Conservation (phyloP, 2,797 vertebrate species). For the Amblyraja radiata region DNA sequence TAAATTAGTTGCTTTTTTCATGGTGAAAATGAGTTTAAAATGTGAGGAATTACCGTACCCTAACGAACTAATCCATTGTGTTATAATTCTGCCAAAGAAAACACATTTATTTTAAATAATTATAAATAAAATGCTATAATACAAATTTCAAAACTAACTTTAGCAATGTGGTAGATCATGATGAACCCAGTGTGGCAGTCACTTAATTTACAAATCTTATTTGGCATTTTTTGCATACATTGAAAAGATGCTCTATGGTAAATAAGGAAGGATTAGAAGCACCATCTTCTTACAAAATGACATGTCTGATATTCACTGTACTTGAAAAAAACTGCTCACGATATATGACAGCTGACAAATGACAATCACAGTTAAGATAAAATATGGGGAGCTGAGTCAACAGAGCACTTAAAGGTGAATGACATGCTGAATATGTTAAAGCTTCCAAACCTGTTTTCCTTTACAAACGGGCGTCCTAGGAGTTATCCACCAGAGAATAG, state of each 20-base stretch:
- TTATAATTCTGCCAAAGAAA: background rate
- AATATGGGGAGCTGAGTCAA: slow-evolving; percentile 50
- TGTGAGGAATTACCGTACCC: background rate
- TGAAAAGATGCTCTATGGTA: background rate
- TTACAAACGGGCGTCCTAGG: slow-evolving; percentile 51
- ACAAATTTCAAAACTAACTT: background rate
- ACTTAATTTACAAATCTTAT: background rate
- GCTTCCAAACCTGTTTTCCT: slow-evolving; percentile 56
- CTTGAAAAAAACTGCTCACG: slow-evolving; percentile 28
- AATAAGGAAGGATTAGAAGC: background rate
- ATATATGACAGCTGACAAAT: slow-evolving; percentile 41
- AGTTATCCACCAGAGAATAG: slow-evolving; percentile 53
- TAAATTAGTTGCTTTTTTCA: background rate
- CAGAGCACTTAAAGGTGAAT: slow-evolving; percentile 50
- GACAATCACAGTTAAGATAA: slow-evolving; percentile 44
- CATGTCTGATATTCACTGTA: background rate
- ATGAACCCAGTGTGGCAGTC: background rate
- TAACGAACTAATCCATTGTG: background rate
- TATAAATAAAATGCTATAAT: background rate
- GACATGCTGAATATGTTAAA: slow-evolving; percentile 50
- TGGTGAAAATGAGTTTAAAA: background rate
- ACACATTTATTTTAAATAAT: background rate
- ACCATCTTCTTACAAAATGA: slow-evolving; percentile 1
- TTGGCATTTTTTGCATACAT: background rate
- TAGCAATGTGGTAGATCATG: background rate